Base-by-base conservation (phyloP, 2,888 invertebrate genomes). In the Phyllotreta striolata region DNA sequence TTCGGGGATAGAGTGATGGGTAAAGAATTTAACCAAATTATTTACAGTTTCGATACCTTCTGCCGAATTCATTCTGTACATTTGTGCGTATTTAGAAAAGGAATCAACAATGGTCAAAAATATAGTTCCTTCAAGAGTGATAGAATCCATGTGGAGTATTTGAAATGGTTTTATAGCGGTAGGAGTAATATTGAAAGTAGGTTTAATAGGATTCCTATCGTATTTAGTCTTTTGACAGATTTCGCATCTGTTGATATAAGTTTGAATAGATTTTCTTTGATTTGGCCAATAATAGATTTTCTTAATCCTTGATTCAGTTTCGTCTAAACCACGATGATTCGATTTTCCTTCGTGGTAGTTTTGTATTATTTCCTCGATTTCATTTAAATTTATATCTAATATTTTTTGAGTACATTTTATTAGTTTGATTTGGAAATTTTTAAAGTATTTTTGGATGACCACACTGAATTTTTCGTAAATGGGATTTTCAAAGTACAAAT, bases 321-420 rank as follows among this genome's bases (percentile, higher is more conserved):
- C 47, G 6, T 51, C 37, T 6, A 51, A 37, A 10, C 66, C 69
- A 24, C 63, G 40, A 34, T 68, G 69, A 9, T 68, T 62, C 9
- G 68, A 71, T 58, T 74, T 72, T 0, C 54, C 49, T 56, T 66
- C 64, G 49, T 66, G 67, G 35, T 69, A 66, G n/a, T 63, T 39
- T 58, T 55, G 13, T 10, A 70, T 41, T 62, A 47, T 68, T 38
- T 34, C 7, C 37, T 59, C 49, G 47, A 57, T 41, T 47, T 69
- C 63, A 13, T 64, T 63, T 37, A 63, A 44, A 47, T 67, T 44
- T 40, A 66, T 51, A 41, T 62, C 66, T 0, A n/a, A 46, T 3
- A 47, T 13, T 1, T 38, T 8, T n/a, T 37, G 24, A 10, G 44
- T 35, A 5, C 46, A 46, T 0, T 38, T 57, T n/a, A 1, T n/a